A percentile compares a stretch with the other conserved stretches of the same genome.
phyloP scores from a whole-genome alignment of 2,797 vertebrate species.

The Oreochromis mossambicus region DNA sequence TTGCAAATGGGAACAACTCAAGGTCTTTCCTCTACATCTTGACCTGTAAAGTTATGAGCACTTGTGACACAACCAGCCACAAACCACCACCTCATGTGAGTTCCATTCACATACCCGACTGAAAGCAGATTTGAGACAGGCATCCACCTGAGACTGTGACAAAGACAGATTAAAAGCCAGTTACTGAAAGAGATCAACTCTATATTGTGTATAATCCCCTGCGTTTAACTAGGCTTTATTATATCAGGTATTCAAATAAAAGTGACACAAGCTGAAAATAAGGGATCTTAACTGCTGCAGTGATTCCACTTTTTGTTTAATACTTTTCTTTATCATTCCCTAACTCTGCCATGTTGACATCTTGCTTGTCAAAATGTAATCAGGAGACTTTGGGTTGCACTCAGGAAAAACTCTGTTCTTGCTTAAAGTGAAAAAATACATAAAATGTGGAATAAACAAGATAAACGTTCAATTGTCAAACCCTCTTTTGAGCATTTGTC shows the following conservation, averaged over 20 bases:
- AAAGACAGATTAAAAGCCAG: constrained; percentile 50
- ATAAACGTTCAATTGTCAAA: constrained; percentile 38
- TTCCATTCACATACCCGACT: not conserved
- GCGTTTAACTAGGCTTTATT: constrained; percentile 49
- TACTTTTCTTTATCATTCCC: not conserved
- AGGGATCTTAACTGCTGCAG: not conserved
- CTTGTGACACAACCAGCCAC: not conserved
- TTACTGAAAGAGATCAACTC: constrained; percentile 45
- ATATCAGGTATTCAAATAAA: constrained; percentile 51
- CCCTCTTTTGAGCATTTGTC: not conserved
- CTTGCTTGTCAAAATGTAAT: not conserved
- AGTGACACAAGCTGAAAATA: constrained; percentile 39
- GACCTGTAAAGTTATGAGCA: constrained; percentile 8
- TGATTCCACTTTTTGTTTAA: constrained; percentile 32
- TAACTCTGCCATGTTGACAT: not conserved
- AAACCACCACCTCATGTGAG: not conserved
- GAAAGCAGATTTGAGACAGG: not conserved
- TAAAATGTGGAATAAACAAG: constrained; percentile 15
- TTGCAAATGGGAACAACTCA: constrained; percentile 20
- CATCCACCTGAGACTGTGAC: constrained; percentile 37
- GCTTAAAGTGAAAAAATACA: not conserved
- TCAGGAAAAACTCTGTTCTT: not conserved
- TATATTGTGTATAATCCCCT: constrained; percentile 50
- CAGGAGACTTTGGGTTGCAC: not conserved
- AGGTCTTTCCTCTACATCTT: constrained; percentile 16